Evolutionary conservation across 2,797 vertebrate species (phyloP).

Genomic region (Hoplostethus atlanticus): DNA sequence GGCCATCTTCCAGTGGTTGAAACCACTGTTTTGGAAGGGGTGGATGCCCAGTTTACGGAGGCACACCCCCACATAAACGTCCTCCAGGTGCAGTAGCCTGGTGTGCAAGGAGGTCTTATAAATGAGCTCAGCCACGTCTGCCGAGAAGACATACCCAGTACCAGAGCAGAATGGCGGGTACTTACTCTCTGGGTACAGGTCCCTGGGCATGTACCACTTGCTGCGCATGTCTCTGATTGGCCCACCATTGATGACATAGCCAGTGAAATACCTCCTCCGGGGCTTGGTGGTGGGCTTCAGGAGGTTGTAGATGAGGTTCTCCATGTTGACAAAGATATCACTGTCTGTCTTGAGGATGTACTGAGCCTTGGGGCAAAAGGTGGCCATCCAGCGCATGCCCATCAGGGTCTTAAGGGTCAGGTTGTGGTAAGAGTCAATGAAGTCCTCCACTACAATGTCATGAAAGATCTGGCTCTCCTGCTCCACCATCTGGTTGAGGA

Average conservation of each 20-base stretch:
- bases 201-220: slow-evolving; percentile 99
- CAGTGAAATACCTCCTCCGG: slow-evolving; percentile 95
- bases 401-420: slow-evolving; percentile 98
- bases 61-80: slow-evolving; percentile 97
- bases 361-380: slow-evolving; percentile 93
- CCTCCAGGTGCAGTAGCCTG: slow-evolving; percentile 96
- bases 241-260: slow-evolving; percentile 97
- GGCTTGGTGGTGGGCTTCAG: slow-evolving; percentile 95
- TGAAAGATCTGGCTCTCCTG: slow-evolving; percentile 99
- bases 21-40: slow-evolving; percentile 98
- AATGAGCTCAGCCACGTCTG: slow-evolving; percentile 96
- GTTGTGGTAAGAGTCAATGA: slow-evolving; percentile 97
- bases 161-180: slow-evolving; percentile 99
- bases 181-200: slow-evolving; percentile 96
- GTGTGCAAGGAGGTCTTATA: slow-evolving; percentile 98
- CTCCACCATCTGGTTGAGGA: slow-evolving; percentile 98
- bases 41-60: slow-evolving; percentile 96
- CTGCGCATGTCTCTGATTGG: slow-evolving; percentile 97
- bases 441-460: slow-evolving; percentile 97
- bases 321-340: slow-evolving; percentile 99
- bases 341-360: slow-evolving; percentile 99
- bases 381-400: slow-evolving; percentile 98
- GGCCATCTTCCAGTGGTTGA: slow-evolving; percentile 99
- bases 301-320: slow-evolving; percentile 97
- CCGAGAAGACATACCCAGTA: slow-evolving; percentile 97